Conservation (phyloP, 1,140 invertebrate species). For the Temnothorax curvispinosus region DNA sequence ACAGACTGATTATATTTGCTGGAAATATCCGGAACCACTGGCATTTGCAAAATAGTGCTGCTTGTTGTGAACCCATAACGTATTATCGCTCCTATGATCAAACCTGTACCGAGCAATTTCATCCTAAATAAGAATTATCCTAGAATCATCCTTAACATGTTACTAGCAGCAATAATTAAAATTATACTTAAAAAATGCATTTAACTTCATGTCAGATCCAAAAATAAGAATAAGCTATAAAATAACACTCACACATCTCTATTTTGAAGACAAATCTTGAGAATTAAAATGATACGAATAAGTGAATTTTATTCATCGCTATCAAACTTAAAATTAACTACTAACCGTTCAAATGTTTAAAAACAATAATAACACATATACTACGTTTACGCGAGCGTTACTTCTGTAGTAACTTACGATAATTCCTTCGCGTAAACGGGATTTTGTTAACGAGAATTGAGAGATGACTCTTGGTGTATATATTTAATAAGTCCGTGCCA, state of each 20-base stretch:
- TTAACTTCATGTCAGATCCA: neutral
- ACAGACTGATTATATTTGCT: slow-evolving; percentile 90
- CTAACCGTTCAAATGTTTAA: neutral
- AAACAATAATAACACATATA: neutral
- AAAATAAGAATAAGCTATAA: neutral
- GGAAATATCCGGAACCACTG: slow-evolving; percentile 88
- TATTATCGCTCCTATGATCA: slow-evolving; percentile 97
- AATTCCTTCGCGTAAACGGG: too few species aligned
- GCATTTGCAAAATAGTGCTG: slow-evolving; percentile 89
- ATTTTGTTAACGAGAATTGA: too few species aligned
- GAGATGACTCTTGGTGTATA: too few species aligned
- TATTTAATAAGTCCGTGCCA: too few species aligned
- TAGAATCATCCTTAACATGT: neutral
- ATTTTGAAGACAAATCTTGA: neutral
- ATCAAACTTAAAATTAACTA: neutral
- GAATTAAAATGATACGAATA: neutral
- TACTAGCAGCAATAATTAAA: neutral
- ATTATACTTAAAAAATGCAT: neutral
- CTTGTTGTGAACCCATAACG: slow-evolving; percentile 91
- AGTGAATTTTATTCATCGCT: neutral
- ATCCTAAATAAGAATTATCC: neutral
- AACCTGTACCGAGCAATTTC: slow-evolving; percentile 87
- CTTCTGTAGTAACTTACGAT: too few species aligned
- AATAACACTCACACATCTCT: neutral
- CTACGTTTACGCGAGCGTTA: too few species aligned